Evolutionary conservation across 2,797 vertebrate genomes (phyloP), one percentile per base, ranked within the genome.

Genomic region (Diplodus sargus): DNA sequence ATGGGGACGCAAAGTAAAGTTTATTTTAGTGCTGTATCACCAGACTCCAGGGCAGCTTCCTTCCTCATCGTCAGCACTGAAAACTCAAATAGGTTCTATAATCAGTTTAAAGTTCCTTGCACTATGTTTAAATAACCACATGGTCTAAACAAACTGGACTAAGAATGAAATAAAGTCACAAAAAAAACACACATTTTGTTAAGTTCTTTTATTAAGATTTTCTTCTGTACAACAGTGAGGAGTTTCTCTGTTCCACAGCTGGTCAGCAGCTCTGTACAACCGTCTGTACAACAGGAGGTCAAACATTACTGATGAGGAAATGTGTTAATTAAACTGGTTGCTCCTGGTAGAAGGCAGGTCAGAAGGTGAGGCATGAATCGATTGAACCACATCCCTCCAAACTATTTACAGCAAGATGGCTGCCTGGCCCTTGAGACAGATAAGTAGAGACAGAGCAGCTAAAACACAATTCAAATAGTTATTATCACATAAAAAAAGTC

Each of bases 121-220:
- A 10, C 10, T 11, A 39, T 39, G 2, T 39, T 49, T 65, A 16
- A 20, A 22, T 66, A 51, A 74, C n/a, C 5, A 30, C 7, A 9
- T 9, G 18, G 5, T 30, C 43, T 5, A 10, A 48, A 34, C 48
- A 20, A 53, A 47, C n/a, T 18, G 14, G n/a, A 20, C 3, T 2
- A 42, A 63, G 17, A 79, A 49, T 16, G 2, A 69, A 10, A 75
- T 9, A 52, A 0, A 4, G 12, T 63, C 14, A 64, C 49, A 63
- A 54, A 56, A 39, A 34, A 45, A n/a, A n/a, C n/a, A 23, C 1
- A 57, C 54, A 71, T 51, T 82, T 81, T 68, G 70, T 77, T 84
- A 79, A 79, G 47, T 75, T 85, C 65, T 89, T 93, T 94, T 92
- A 91, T 92, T 91, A 81, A 87, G 79, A 75, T 85, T 86, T 88